Base-by-base conservation (phyloP, 2,797 vertebrate genomes). In the Sebastes goodei region DNA sequence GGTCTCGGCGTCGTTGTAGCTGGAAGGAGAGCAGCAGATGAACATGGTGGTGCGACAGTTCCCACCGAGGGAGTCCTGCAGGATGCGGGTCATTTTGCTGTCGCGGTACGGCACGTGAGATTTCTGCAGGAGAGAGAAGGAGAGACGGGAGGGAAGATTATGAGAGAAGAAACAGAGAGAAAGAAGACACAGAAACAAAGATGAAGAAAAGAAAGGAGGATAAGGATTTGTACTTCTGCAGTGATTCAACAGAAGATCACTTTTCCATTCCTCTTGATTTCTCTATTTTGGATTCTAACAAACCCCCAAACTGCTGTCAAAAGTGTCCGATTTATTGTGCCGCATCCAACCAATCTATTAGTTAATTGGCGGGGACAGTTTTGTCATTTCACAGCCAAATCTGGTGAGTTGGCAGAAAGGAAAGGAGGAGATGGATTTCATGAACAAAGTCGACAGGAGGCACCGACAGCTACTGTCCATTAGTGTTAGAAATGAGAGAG, bases 11-110 rank as follows among this genome's bases (percentile, higher is more conserved):
- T 98, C 98, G 1, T 99, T 99, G 94, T 94, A 98, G 93, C 96
- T 97, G 82, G 97, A 98, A 0, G 98, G 98, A 2, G 98, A 98
- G 91, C 98, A 99, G 95, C 98, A 99, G 93, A 99, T 99, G 90
- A 99, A 97, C 97, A 99, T 99, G 61, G 98, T 98, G 32, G 98
- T 99, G 57, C 98, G 95, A 74, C 98, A 99, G 95, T 99, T 99
- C 1, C 98, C 98, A 0, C 98, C 98, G 5, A 99, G 95, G 1
- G 98, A 99, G 91, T 99, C 98, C 95, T 99, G 98, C 84, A 99
- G 97, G 92, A 99, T 99, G 80, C 98, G 93, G 0, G 98, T 99
- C 98, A 99, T 99, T 88, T 99, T 99, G 93, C 97, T 99, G 94
- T 99, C 98, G 11, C 98, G 96, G 83, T 99, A 98, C 0, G 98